A percentile compares a stretch with the other conserved stretches of the same genome.
phyloP scores from a whole-genome alignment of 2,888 invertebrate genomes.

The Petrophora chlorosata region DNA sequence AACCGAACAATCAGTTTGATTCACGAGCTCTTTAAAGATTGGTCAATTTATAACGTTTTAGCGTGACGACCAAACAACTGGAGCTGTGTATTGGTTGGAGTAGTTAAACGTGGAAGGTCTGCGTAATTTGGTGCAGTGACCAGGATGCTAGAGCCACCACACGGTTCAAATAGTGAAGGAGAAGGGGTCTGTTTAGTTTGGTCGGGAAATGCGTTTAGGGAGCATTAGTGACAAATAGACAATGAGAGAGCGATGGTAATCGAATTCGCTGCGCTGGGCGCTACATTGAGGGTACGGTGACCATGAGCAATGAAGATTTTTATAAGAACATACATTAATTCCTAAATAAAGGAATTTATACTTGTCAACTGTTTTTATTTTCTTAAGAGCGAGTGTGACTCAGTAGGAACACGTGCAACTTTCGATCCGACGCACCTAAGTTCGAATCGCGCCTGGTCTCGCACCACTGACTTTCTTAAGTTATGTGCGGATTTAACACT shows the following conservation, averaged over 20 bases:
- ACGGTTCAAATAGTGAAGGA: slow-evolving; percentile 29
- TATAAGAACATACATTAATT: no score
- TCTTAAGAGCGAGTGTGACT: no score
- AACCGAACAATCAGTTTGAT: slow-evolving; percentile 30
- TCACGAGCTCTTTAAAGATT: slow-evolving; percentile 38
- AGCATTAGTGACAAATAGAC: slow-evolving; percentile 63
- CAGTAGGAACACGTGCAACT: no score
- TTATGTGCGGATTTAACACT: no score
- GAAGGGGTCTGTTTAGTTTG: slow-evolving; percentile 42
- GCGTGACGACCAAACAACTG: slow-evolving; percentile 29
- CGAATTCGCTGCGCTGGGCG: slow-evolving; percentile 63
- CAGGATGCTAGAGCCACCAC: slow-evolving; percentile 37
- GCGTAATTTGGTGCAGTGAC: slow-evolving; percentile 18
- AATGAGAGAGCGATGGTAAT: slow-evolving; percentile 67
- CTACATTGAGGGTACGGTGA: slow-evolving; percentile 45
- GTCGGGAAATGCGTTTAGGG: slow-evolving; percentile 44
- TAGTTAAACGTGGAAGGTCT: slow-evolving; percentile 13
- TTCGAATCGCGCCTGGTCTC: no score
- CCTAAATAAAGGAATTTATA: no score
- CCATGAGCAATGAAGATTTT: no score
- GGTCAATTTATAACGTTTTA: slow-evolving; percentile 33
- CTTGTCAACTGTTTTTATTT: no score
- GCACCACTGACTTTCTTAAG: no score
- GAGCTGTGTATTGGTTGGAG: slow-evolving; percentile 11
- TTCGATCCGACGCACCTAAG: no score